A percentile compares a stretch with the other conserved stretches of the same genome.
Conservation (phyloP, 2,888 invertebrate species). For the Acanthacorydalis orientalis region DNA sequence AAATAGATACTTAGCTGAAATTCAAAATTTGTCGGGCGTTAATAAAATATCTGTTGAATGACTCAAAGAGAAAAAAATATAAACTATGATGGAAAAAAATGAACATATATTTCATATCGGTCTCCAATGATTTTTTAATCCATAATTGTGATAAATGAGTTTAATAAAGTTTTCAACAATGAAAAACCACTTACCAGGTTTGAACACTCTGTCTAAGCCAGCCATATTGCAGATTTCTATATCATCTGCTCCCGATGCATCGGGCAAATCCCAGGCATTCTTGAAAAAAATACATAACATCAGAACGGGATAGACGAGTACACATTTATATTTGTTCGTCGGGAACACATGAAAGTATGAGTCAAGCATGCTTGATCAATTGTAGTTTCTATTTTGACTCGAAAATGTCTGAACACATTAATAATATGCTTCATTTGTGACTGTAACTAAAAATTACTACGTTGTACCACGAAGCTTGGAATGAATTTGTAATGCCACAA, state of each 20-base stretch:
- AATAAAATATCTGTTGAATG: no score
- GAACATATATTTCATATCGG: background rate
- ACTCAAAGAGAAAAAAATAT: background rate
- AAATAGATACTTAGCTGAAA: no score
- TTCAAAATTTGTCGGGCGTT: no score
- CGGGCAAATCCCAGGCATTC: slow-evolving; percentile 24
- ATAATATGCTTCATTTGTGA: no score
- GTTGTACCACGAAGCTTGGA: no score
- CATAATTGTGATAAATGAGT: no score
- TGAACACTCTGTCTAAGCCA: slow-evolving; percentile 42
- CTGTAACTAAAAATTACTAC: no score
- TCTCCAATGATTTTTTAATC: background rate
- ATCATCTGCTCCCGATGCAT: slow-evolving; percentile 11
- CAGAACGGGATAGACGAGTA: background rate
- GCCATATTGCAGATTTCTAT: slow-evolving; percentile 35
- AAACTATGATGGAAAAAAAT: background rate
- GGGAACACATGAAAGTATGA: background rate
- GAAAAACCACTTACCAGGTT: slow-evolving; percentile 19
- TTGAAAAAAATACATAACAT: slow-evolving; percentile 13
- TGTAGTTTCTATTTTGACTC: no score
- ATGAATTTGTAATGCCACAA: no score
- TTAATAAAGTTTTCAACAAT: background rate
- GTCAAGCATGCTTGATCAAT: no score
- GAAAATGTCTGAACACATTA: no score
- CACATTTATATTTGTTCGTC: slow-evolving; percentile 2